phyloP scores from a whole-genome alignment of 2,888 invertebrate species.

The Eupithecia pulchellata region DNA sequence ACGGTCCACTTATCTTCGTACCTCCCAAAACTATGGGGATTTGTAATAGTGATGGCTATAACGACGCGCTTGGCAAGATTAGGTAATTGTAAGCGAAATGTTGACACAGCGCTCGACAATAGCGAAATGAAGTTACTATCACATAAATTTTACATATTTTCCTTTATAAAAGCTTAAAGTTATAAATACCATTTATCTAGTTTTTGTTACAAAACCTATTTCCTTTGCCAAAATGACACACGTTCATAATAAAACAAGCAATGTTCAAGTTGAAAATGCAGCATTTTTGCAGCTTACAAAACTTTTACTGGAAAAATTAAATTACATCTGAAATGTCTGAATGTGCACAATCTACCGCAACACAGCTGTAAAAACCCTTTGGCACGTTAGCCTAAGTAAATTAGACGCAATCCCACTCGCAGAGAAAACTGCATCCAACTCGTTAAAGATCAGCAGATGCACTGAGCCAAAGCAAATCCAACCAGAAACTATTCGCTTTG shows the following conservation, averaged over 20 bases:
- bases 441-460: slow-evolving; percentile 18
- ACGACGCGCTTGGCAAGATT: too few relatives aligned
- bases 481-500: neutral
- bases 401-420: slow-evolving; percentile 15
- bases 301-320: neutral
- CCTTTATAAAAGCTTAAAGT: too few relatives aligned
- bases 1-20: too few relatives aligned
- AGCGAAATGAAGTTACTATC: too few relatives aligned
- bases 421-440: slow-evolving; percentile 26
- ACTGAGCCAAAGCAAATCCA: neutral
- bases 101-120: too few relatives aligned
- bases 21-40: too few relatives aligned
- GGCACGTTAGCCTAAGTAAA: slow-evolving; percentile 22
- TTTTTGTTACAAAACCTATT: neutral
- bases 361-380: slow-evolving; percentile 18
- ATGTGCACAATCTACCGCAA: slow-evolving; percentile 23
- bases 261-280: neutral
- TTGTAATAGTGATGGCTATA: too few relatives aligned
- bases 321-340: neutral
- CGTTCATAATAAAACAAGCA: neutral
- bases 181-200: too few relatives aligned
- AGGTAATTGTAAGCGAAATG: too few relatives aligned
- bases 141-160: too few relatives aligned
- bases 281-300: neutral
- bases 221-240: neutral